Conservation (phyloP, 2,888 invertebrate species). For the Hermaeophaga mercurialis region DNA sequence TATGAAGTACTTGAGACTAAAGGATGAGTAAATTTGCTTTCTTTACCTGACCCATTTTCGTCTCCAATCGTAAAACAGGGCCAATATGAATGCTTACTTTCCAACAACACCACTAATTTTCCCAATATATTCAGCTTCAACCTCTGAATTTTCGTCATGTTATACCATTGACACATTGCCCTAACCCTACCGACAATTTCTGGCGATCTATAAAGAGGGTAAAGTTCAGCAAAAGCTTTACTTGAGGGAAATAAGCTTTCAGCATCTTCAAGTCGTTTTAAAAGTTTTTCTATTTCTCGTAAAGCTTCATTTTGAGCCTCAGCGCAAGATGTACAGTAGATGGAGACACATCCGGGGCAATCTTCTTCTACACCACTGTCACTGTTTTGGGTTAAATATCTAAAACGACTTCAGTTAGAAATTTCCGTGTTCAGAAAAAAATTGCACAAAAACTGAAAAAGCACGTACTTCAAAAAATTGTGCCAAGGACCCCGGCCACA, state of each 20-base stretch:
- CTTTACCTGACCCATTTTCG: conserved; percentile 38
- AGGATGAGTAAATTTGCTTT: too few relatives aligned
- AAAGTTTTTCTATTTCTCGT: conserved; percentile 72
- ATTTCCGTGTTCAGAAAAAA: too few relatives aligned
- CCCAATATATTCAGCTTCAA: conserved; percentile 78
- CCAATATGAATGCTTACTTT: conserved; percentile 49
- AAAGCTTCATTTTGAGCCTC: conserved; percentile 76
- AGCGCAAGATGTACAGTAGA: conserved; percentile 73
- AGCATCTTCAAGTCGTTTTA: conserved; percentile 75
- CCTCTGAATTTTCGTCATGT: conserved; percentile 83
- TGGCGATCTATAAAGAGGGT: conserved; percentile 70
- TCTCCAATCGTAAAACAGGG: conserved; percentile 38
- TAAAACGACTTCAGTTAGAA: too few relatives aligned
- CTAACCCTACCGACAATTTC: conserved; percentile 72
- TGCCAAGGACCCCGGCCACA: too few relatives aligned
- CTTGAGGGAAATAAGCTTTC: conserved; percentile 85
- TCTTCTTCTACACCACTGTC: conserved; percentile 55
- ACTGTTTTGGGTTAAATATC: conserved; percentile 44
- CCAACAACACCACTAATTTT: conserved; percentile 63
- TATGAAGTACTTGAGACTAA: too few relatives aligned
- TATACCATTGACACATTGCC: conserved; percentile 91
- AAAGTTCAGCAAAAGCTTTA: conserved; percentile 75
- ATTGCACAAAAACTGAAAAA: too few relatives aligned
- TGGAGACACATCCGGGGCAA: conserved; percentile 72
- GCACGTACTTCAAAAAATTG: too few relatives aligned